Percentiles rank a stretch among this genome's conserved stretches.
phyloP scores from a whole-genome alignment of 2,888 invertebrate genomes.

The Caenorhabditis auriculariae region DNA sequence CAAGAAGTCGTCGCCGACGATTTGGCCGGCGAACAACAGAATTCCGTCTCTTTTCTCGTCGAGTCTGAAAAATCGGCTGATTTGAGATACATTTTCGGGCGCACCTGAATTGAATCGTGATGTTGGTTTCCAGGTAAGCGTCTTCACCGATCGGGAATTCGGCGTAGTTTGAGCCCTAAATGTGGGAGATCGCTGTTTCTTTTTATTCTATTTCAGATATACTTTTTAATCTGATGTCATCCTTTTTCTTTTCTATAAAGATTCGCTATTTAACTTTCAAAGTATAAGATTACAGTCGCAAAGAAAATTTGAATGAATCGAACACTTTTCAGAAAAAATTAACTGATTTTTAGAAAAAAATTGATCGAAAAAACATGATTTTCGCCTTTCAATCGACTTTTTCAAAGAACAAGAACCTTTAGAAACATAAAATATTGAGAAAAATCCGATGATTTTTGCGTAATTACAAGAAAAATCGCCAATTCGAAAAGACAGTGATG shows the following conservation, averaged over 20 bases:
- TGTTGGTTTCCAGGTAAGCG: conserved; percentile 43
- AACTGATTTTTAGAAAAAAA: no score
- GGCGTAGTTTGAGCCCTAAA: conserved; percentile 35
- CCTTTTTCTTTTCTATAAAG: background rate
- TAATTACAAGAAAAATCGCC: no score
- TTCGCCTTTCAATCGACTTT: no score
- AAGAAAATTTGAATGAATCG: no score
- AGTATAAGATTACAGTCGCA: no score
- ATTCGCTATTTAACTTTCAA: background rate
- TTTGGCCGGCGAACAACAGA: conserved; percentile 46
- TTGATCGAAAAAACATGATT: no score
- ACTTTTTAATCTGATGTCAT: background rate
- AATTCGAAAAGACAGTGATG: no score
- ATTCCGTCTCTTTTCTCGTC: conserved; percentile 37
- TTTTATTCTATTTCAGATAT: background rate
- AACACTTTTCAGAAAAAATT: no score
- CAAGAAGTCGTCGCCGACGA: conserved; percentile 44
- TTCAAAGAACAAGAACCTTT: no score
- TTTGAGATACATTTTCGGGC: background rate
- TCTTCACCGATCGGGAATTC: conserved; percentile 34
- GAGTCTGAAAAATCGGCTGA: conserved; percentile 19
- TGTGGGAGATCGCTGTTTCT: conserved; percentile 5
- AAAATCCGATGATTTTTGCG: no score
- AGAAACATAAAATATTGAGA: no score
- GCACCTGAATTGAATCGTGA: conserved; percentile 44